A percentile compares a stretch with the other conserved stretches of the same genome.
Evolutionary conservation across 2,113 vertebrate genomes (phyloP).

Genomic region (Apodemus sylvaticus): DNA sequence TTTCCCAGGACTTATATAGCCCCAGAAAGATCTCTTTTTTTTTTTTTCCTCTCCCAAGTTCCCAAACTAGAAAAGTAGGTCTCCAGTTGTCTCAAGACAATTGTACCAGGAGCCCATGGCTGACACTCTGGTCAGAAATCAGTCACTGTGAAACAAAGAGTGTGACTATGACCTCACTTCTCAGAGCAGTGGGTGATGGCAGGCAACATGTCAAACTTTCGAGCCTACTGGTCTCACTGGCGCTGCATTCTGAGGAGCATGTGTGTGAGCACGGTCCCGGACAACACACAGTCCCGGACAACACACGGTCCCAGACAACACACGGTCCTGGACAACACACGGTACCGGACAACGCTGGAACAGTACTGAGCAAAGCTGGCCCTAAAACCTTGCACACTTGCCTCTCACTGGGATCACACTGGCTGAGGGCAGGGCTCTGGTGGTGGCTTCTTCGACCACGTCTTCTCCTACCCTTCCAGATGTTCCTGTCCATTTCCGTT

Average conservation of each 20-base stretch:
- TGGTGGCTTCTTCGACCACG: slow-evolving; percentile 74
- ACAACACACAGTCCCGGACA: too few species aligned
- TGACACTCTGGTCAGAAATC: neutral
- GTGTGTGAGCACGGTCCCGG: neutral
- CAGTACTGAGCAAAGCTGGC: neutral
- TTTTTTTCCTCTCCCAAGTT: neutral
- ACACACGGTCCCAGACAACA: too few species aligned
- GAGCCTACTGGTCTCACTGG: neutral
- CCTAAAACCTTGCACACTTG: slow-evolving; percentile 54
- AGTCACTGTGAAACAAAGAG: neutral
- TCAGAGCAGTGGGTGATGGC: neutral
- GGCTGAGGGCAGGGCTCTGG: slow-evolving; percentile 56
- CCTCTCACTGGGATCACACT: slow-evolving; percentile 79
- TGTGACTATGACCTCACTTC: neutral
- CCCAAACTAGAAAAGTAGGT: neutral
- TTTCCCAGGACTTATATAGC: neutral
- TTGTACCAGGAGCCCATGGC: neutral
- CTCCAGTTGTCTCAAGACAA: neutral
- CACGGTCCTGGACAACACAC: too few species aligned
- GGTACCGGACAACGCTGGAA: fast-evolving
- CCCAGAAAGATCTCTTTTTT: neutral
- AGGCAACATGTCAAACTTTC: neutral
- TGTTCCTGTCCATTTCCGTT: slow-evolving; percentile 86
- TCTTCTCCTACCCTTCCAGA: slow-evolving; percentile 79
- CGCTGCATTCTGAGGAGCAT: neutral